Percentiles rank a stretch among this genome's conserved stretches.
phyloP scores from a whole-genome alignment of 2,797 vertebrate genomes.

The Picus viridis region DNA sequence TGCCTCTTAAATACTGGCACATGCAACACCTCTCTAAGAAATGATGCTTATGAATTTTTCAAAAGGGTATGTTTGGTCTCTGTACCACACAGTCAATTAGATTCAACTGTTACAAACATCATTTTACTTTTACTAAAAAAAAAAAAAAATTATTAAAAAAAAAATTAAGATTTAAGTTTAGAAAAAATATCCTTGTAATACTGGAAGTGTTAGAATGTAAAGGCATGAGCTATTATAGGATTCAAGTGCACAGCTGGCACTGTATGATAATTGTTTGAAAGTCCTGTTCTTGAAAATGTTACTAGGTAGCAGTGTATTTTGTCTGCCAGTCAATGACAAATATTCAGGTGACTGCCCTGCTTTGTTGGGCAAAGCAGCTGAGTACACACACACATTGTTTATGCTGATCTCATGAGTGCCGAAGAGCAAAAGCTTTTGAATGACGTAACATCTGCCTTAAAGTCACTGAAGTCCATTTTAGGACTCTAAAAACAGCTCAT shows the following conservation, averaged over 20 bases:
- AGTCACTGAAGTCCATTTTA: conserved; percentile 19
- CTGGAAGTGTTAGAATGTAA: neutral
- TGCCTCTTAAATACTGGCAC: neutral
- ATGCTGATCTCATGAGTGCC: neutral
- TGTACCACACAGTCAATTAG: neutral
- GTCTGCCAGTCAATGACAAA: neutral
- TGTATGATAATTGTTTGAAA: neutral
- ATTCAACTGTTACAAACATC: neutral
- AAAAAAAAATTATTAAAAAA: conserved; percentile 19
- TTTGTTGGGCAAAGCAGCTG: neutral
- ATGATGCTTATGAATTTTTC: neutral
- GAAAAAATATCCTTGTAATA: neutral
- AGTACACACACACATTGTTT: conserved; percentile 42
- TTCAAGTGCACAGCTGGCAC: neutral
- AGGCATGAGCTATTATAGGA: neutral
- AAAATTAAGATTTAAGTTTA: neutral
- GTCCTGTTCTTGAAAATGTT: neutral
- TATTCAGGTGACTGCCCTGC: neutral
- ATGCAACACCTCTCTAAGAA: neutral
- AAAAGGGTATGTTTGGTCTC: neutral
- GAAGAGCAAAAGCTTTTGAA: neutral
- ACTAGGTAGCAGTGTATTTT: neutral
- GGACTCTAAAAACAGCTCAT: neutral
- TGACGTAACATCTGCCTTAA: neutral
- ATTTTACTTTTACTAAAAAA: neutral